Evolutionary conservation across 2,113 vertebrate species (phyloP), one percentile per base, ranked within the genome.

Genomic region (Motacilla alba): DNA sequence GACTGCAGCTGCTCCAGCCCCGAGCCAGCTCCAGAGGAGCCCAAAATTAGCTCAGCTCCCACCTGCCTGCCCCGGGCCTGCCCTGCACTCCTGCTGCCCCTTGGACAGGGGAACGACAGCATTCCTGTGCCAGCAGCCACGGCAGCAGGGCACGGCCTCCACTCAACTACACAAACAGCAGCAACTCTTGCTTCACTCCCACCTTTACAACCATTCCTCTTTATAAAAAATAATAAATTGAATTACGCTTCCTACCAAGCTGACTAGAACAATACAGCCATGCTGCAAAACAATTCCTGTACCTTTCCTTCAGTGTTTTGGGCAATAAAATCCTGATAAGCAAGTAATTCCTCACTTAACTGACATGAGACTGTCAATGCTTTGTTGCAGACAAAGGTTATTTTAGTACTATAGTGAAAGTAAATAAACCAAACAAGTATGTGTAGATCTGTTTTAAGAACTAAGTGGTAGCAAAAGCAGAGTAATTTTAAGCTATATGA

Each of bases 31-130:
- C 56, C 20, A 59, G 69, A 87, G 33, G 64, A 87, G 82, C 74
- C 91, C 90, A 82, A 64, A 94, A 90, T 81, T 53, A 89, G 78
- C 88, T 89, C 90, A 43, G 87, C 93, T 43, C 24, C 87, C 8
- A 2, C 5, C 64, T 0, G 13, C 49, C 70, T 44, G 68, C 35
- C 74, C 90, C 18, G 16, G 2, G 41, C 82, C 70, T 83, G 13
- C 91, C 41, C 44, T 2, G 21, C 79, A 26, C 87, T 84, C 82
- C 60, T 28, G 0, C 6, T 23, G 59, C 78, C 52, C 49, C 47
- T 33, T 33, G 5, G 2, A 16, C 73, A 27, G 17, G 53, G 73
- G 6, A 80, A 43, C 58, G 76, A 6, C 76, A 41, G 19, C 0
- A 4, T 22, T 78, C 73, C 91, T 69, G 19, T 23, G 63, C 83